Conservation (phyloP, 2,888 invertebrate species). For the Spisula solida region DNA sequence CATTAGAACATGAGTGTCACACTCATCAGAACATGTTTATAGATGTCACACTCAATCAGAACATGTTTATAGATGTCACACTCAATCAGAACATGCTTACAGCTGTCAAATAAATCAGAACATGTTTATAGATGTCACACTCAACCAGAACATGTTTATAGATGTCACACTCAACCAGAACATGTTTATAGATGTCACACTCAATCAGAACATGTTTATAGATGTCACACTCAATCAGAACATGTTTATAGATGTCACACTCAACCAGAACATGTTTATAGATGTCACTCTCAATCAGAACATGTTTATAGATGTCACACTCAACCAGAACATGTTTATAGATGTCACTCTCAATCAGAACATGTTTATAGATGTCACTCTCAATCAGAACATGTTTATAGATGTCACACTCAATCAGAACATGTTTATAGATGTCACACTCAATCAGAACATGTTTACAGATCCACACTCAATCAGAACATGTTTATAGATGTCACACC, state of each 20-base stretch:
- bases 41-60: too few species aligned
- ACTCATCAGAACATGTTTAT: too few species aligned
- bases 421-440: neutral
- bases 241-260: neutral
- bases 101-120: neutral
- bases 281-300: neutral
- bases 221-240: neutral
- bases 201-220: neutral
- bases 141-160: neutral
- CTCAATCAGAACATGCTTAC: neutral
- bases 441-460: too few species aligned
- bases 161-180: neutral
- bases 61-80: neutral
- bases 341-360: neutral
- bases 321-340: neutral
- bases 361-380: neutral
- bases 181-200: neutral
- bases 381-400: neutral
- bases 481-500: too few species aligned
- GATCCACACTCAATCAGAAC: too few species aligned
- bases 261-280: neutral
- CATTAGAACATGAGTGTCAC: too few species aligned
- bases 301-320: neutral
- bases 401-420: neutral
- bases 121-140: slow-evolving; percentile 5